Base-by-base conservation (phyloP, 2,888 invertebrate genomes). In the Drymonia ruficornis region DNA sequence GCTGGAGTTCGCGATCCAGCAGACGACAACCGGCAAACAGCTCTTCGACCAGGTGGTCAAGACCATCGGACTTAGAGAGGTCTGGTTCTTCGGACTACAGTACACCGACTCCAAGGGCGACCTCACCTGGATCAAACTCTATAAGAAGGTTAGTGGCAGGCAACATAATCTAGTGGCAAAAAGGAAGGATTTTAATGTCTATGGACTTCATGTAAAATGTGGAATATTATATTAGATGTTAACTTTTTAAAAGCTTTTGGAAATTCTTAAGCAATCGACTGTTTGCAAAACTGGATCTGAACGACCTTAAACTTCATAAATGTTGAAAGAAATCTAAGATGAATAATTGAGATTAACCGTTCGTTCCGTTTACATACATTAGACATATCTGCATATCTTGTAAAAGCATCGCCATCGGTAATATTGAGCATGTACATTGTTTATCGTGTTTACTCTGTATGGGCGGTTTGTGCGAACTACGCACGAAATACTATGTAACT, bases 1-100 rank as follows among this genome's bases (percentile, higher is more conserved):
- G 95, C 95, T 99, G 96, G 99, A 99, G 96, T 99, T 99, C 95
- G 98, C 99, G 93, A 99, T 99, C 96, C 99, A 99, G 95, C 98
- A 97, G 89, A 98, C 97, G 86, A 99, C 99, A 80, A 99, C 99
- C 75, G 99, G 99, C 86, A 99, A 99, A 93, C 99, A 99, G 93
- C 96, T 99, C 64, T 99, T 99, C 93, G 99, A 99, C 93, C 99
- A 99, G 94, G 99, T 99, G 80, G 99, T 99, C 77, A 99, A 99
- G 94, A 99, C 99, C 75, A 99, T 99, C 86, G 99, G 99, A 68
- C 95, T 99, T 52, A 95, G 99, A 71, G 99, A 99, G 93, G 99
- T 99, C 75, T 99, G 99, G 99, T 99, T 99, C 94, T 99, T 99
- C 92, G 99, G 99, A 59, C 95, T 99, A 62, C 99, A 99, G 93